These are phyloP conservation scores for Stenopsyche tienmushanensis DNA, from an alignment of 1,140 invertebrate species.

Conservation along the genomic window DNA sequence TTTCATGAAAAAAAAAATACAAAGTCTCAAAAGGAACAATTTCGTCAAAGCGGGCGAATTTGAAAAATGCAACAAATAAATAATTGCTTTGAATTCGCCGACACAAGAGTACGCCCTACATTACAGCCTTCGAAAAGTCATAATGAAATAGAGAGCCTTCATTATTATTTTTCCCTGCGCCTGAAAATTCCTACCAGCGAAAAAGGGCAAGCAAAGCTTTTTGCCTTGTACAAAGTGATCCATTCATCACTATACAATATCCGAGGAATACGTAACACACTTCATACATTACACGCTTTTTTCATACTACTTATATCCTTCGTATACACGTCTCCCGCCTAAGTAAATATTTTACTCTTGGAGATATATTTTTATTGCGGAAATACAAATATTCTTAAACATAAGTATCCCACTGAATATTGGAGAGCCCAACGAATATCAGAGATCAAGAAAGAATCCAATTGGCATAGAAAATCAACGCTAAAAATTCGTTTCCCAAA, in stretches of 20 bases:
- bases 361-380: constrained; percentile 6
- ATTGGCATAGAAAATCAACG: too few relatives aligned
- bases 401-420: too few relatives aligned
- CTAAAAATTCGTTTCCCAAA: too few relatives aligned
- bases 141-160: background rate
- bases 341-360: constrained; percentile 12
- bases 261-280: background rate
- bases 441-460: too few relatives aligned
- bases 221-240: background rate
- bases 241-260: constrained; percentile 5
- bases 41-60: too few relatives aligned
- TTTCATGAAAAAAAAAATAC: too few relatives aligned
- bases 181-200: background rate
- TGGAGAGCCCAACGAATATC: too few relatives aligned
- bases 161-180: background rate
- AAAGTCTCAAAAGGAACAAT: too few relatives aligned
- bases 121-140: too few relatives aligned
- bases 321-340: background rate
- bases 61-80: too few relatives aligned
- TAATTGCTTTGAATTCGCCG: too few relatives aligned
- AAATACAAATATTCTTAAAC: constrained; percentile 6
- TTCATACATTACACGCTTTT: constrained; percentile 7
- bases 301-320: background rate
- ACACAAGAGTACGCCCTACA: too few relatives aligned
- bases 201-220: background rate